These are phyloP conservation scores for Marmota monax DNA, from an alignment of 2,113 vertebrate genomes.

Conservation along the genomic window DNA sequence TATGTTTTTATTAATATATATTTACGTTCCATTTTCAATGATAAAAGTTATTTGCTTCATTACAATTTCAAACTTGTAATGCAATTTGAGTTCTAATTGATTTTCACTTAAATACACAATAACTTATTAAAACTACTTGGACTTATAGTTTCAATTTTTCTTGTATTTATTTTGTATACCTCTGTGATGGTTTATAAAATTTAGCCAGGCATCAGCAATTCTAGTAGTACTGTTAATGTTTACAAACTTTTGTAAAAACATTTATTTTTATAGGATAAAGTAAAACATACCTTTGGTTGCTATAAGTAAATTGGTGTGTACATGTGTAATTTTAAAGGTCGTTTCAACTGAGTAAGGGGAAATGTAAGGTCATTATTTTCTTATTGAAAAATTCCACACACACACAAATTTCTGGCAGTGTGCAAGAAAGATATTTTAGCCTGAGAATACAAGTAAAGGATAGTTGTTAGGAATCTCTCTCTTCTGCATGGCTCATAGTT, in stretches of 20 bases:
- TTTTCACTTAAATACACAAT: constrained; percentile 12
- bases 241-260: constrained; percentile 15
- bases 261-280: constrained; percentile 37
- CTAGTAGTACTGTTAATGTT: not conserved
- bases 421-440: not conserved
- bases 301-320: not conserved
- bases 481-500: not conserved
- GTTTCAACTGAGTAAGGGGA: not conserved
- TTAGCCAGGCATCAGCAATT: not conserved
- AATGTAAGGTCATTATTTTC: not conserved
- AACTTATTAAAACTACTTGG: constrained; percentile 59
- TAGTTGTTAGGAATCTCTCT: not conserved
- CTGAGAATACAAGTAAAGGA: not conserved
- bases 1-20: constrained; percentile 37
- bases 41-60: constrained; percentile 9
- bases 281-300: not conserved
- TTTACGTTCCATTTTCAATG: not conserved
- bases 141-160: not conserved
- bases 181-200: not conserved
- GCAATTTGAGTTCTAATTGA: constrained; percentile 8
- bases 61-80: not conserved
- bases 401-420: too few relatives aligned
- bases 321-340: not conserved
- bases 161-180: constrained; percentile 17
- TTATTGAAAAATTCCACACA: not conserved